Evolutionary conservation across 2,888 invertebrate genomes (phyloP).

Genomic region (Belgica antarctica): DNA sequence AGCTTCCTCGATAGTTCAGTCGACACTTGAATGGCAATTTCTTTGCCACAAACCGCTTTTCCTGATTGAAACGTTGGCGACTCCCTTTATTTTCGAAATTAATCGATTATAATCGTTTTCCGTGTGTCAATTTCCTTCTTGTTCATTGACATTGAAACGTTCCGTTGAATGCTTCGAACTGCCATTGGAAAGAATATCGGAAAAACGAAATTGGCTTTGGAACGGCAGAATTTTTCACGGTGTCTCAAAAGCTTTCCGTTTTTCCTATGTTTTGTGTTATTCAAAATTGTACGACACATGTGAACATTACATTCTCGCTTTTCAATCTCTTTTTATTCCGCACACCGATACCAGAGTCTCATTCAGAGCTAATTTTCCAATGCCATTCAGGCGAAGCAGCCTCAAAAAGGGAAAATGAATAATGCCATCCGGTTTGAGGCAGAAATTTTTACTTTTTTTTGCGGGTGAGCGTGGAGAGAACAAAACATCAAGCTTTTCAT

Average conservation of each 20-base stretch:
- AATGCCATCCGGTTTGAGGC: background rate
- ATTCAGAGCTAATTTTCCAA: background rate
- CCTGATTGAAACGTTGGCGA: background rate
- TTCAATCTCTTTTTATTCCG: no score
- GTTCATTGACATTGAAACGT: conserved; percentile 2
- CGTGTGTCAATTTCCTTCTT: background rate
- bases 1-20: background rate
- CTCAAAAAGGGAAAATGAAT: no score
- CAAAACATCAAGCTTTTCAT: conserved; percentile 25
- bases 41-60: background rate
- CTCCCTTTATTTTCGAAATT: background rate
- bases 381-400: no score
- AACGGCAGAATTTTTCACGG: no score
- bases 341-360: background rate
- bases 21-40: conserved; percentile 11
- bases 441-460: background rate
- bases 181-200: background rate
- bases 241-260: background rate
- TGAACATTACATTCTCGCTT: conserved; percentile 15
- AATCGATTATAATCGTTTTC: background rate
- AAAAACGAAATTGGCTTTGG: no score
- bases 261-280: background rate
- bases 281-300: conserved; percentile 3
- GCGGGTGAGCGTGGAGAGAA: background rate
- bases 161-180: background rate